A percentile compares a stretch with the other conserved stretches of the same genome.
Conservation (phyloP, 2,888 invertebrate species). For the Fragum whitleyi region DNA sequence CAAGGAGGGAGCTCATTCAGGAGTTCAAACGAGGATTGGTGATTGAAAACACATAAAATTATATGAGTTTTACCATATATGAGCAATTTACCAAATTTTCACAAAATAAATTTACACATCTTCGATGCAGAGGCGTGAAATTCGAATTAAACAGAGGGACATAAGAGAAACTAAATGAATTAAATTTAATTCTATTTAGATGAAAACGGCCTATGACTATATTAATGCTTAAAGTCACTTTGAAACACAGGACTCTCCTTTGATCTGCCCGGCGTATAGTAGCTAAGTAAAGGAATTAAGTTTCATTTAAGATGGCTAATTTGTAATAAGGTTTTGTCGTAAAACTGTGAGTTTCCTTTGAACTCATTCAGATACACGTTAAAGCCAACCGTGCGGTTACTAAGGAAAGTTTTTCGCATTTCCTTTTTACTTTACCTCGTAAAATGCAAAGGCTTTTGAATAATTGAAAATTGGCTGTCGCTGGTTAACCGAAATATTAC, state of each 20-base stretch:
- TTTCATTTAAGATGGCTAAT: slow-evolving; percentile 62
- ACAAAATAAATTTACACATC: slow-evolving; percentile 64
- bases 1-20: background rate
- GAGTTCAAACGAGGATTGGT: slow-evolving; percentile 19
- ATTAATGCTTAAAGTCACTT: slow-evolving; percentile 58
- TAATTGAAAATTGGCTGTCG: too few relatives aligned
- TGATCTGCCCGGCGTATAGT: slow-evolving; percentile 45
- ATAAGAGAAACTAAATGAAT: slow-evolving; percentile 66
- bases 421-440: background rate
- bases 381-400: slow-evolving; percentile 42
- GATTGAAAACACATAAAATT: slow-evolving; percentile 27
- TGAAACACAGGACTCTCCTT: slow-evolving; percentile 50
- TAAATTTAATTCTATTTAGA: slow-evolving; percentile 67
- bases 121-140: slow-evolving; percentile 62
- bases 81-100: slow-evolving; percentile 26
- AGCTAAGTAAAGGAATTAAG: slow-evolving; percentile 65
- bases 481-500: too few relatives aligned
- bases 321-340: slow-evolving; percentile 65
- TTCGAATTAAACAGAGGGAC: slow-evolving; percentile 60
- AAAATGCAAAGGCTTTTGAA: background rate
- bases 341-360: slow-evolving; percentile 53
- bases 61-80: slow-evolving; percentile 21
- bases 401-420: background rate
- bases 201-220: slow-evolving; percentile 53
- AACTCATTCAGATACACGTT: slow-evolving; percentile 42